These are phyloP conservation scores for Operophtera brumata DNA, from an alignment of 2,888 invertebrate species.

Conservation along the genomic window DNA sequence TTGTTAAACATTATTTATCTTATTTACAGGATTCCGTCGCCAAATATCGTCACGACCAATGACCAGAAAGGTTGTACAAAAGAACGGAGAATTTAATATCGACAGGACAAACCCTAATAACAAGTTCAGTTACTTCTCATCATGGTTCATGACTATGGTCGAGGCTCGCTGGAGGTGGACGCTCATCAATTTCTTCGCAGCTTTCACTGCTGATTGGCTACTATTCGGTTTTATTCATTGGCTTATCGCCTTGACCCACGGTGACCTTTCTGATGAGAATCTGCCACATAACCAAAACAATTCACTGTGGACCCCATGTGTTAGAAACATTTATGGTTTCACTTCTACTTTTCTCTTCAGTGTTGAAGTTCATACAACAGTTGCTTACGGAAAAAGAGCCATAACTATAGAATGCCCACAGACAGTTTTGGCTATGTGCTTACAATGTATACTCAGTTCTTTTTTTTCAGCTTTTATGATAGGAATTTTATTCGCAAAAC, in stretches of 20 bases:
- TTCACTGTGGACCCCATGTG: constrained; percentile 89
- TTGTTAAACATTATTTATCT: too few species aligned
- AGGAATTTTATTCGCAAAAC: constrained; percentile 96
- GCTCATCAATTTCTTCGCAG: constrained; percentile 89
- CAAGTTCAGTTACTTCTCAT: constrained; percentile 82
- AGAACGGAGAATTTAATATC: constrained; percentile 94
- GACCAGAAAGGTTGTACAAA: constrained; percentile 84
- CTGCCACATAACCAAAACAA: constrained; percentile 77
- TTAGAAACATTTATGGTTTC: constrained; percentile 92
- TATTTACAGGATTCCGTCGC: constrained; percentile 33
- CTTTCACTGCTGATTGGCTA: constrained; percentile 93
- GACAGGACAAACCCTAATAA: constrained; percentile 83
- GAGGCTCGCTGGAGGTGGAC: constrained; percentile 97
- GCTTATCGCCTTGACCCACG: constrained; percentile 93
- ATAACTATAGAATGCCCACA: constrained; percentile 96
- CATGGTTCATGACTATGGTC: constrained; percentile 90
- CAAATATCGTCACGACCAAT: constrained; percentile 34
- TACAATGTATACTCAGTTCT: constrained; percentile 96
- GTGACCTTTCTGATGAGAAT: constrained; percentile 88
- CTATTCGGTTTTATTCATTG: constrained; percentile 95
- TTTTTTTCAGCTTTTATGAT: constrained; percentile 91
- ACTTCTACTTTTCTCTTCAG: constrained; percentile 97
- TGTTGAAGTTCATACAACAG: constrained; percentile 97
- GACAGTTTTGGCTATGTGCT: constrained; percentile 95
- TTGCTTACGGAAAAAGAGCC: constrained; percentile 91